Evolutionary conservation across 2,797 vertebrate genomes (phyloP), one percentile per base, ranked within the genome.

Genomic region (Tenualosa ilisha): DNA sequence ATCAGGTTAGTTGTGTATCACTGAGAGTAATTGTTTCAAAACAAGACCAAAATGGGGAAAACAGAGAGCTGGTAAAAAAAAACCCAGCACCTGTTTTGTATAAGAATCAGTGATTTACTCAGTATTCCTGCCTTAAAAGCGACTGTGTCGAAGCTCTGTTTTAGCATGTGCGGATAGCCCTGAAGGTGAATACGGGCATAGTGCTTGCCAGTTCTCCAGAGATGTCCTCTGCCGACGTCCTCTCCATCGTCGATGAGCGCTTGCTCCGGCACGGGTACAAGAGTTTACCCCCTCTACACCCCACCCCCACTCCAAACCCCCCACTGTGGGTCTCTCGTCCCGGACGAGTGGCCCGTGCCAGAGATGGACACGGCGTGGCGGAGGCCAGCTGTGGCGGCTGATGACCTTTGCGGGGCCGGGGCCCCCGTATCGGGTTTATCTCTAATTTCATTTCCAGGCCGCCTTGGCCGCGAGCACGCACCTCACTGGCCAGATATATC

Each of bases 391-490:
- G 89, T 82, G 89, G 86, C 86, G 86, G 63, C 88, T 87, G 87
- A 83, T 65, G 88, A 91, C 88, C 90, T 89, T 87, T 85, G 65
- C 63, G 81, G 86, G 88, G 82, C 83, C 81, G 86, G 81, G 81
- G 87, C 84, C 68, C 68, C 81, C 88, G 86, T 86, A 90, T 92
- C 89, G 50, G 85, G 85, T 91, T 92, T 91, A 91, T 88, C 84
- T 88, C 82, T 92, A 90, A 92, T 92, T 88, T 91, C 86, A 92
- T 92, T 92, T 92, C 84, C 92, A 92, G 91, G 86, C 87, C 88
- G 90, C 81, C 88, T 90, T 87, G 82, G 88, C 87, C 86, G 88
- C 87, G 84, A 89, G 83, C 54, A 20, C 43, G 88, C 87, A 88
- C 87, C 89, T 89, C 85, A 87, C 83, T 53, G 0, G 86, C 85